Evolutionary conservation across 2,888 invertebrate genomes (phyloP), one percentile per base, ranked within the genome.

Genomic region (Euplagia quadripunctaria): DNA sequence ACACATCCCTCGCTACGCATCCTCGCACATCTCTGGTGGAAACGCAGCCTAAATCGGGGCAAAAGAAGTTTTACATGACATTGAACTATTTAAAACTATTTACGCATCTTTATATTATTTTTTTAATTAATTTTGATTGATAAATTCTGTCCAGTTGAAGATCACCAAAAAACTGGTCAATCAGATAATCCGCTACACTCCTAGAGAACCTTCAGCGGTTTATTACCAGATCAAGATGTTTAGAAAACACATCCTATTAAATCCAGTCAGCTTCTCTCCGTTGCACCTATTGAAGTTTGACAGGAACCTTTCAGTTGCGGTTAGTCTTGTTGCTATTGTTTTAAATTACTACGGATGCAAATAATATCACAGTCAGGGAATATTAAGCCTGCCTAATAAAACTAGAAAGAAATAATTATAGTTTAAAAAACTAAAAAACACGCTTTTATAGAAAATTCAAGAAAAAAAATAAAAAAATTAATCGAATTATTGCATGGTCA

Each of bases 291-390:
- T 72, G 12, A 64, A 31, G 9, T 64, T 72, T 12, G 64, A 68
- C 52, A 68, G 68, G 31, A 46, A 31, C 5, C 55, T 72, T 68
- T 4, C 68, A 64, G 55, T 52, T 68, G 64, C 64, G n/a, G 72
- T 72, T 6, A 72, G 68, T 72, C n/a, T 20, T 41, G 7, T 20
- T 49, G n/a, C 6, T 7, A 16, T 51, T 16, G 5, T 14, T 51
- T 16, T 51, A 16, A 51, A 55, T 55, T n/a, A 7, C 52, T 7
- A 55, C 9, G 7, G 4, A n/a, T 55, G n/a, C 9, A n/a, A 49
- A 49, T 49, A 12, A 49, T 49, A 49, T 49, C 49, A 49, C 49
- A 46, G 43, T 9, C 43, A 9, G 9, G 43, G 43, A 31, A 31
- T 31, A 31, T 1, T 46, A 46, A 46, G 6, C 4, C 8, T 46